Evolutionary conservation across 2,797 vertebrate genomes (phyloP), one percentile per base, ranked within the genome.

Genomic region (Anguilla anguilla): DNA sequence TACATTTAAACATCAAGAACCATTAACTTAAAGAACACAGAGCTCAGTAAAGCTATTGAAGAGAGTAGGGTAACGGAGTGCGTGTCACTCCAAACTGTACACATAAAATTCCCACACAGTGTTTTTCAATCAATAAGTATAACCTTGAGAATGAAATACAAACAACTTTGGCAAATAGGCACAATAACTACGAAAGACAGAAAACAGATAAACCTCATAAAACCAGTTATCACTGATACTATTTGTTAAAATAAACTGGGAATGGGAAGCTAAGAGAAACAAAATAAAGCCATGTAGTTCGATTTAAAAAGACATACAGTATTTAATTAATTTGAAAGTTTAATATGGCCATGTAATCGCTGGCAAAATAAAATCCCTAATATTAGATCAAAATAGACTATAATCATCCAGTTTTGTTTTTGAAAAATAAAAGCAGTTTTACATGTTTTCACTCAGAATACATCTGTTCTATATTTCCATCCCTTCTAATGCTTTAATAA

Each of bases 11-110:
- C 88, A 95, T 93, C 90, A 88, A 92, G 88, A 93, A 86, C 90
- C 91, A 91, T 96, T 94, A 93, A 95, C 88, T 94, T 93, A 94
- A 94, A 88, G 93, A 90, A 92, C 88, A 81, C 0, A 89, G 83
- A 93, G 93, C 93, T 92, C 82, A 92, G 91, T 92, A 88, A 91
- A 91, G 93, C 91, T 87, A 83, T 72, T 89, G 90, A 91, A 85
- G 87, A 7, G 86, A 85, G 90, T 92, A 89, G 86, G 87, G 86
- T 93, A 89, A 92, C 90, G 89, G 72, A 31, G n/a, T 85, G 91
- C 88, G 51, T 61, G 88, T 92, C 88, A 89, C 87, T 87, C 69
- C 88, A 86, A 91, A 90, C 91, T 90, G 90, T 91, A 89, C 91
- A 89, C 89, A 89, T 92, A 86, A 91, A 89, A 89, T 92, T 89